Base-by-base conservation (phyloP, 2,888 invertebrate species). In the Nemotelus pantherinus region DNA sequence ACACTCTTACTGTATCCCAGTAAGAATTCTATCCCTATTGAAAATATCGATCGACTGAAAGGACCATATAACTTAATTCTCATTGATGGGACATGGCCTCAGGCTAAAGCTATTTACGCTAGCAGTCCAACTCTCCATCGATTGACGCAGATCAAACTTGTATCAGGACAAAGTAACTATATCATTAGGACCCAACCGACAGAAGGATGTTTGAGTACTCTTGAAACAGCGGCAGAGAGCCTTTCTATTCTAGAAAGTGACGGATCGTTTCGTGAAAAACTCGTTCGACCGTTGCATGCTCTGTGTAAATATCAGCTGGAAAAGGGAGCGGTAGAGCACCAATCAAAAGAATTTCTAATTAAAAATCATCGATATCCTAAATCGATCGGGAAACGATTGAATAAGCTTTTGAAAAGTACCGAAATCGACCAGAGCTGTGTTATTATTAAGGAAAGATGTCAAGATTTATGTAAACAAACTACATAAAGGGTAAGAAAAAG, bases 31-130 rank as follows among this genome's bases (percentile, higher is more conserved):
- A 88, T 93, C 72, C 91, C 93, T 83, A 89, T 96, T 80, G 90
- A 89, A 82, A 87, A 88, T 77, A 83, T 92, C 55, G 85, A 88
- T 77, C 83, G 84, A 80, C 84, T 83, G 80, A 81, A 85, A 48
- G 87, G 86, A 63, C 89, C 89, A 7, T 95, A 93, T 84, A 96
- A 95, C 85, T 88, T 97, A 75, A 89, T 97, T 64, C 88, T 97
- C 60, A 90, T 98, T 80, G 97, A 98, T 89, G 97, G 98, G 3
- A 98, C 98, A 7, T 98, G 97, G 97, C 94, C 96, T 0, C 97
- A 98, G 87, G 97, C 97, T 2, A 96, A 95, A 86, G 94, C 95
- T 9, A 95, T 97, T 80, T 97, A 94, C 87, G 91, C 93, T 70
- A 93, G 94, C 80, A 96, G 95, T 85, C 90, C 93, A 10, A 88